These are phyloP conservation scores for Ceratothoa steindachneri DNA, from an alignment of 2,888 invertebrate species.

Conservation along the genomic window DNA sequence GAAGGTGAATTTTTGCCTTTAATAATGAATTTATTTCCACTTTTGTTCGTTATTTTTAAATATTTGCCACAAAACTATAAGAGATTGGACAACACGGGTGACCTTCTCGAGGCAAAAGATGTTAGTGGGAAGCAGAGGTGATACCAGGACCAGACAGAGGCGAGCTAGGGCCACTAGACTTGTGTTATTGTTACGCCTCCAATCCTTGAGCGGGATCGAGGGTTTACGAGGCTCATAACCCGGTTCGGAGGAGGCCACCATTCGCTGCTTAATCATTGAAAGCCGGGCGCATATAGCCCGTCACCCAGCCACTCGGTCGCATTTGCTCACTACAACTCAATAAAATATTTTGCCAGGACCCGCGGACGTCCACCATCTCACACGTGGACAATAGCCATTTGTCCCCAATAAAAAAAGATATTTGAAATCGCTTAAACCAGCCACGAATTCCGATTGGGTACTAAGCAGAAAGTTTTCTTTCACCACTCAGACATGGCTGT, in stretches of 20 bases:
- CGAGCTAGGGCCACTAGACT: conserved; percentile 25
- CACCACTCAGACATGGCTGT: neutral
- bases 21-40: conserved; percentile 4
- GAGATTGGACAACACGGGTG: conserved; percentile 19
- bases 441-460: neutral
- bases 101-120: conserved; percentile 40
- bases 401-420: neutral
- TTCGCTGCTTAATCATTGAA: conserved; percentile 48
- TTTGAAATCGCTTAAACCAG: neutral
- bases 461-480: neutral
- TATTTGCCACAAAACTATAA: conserved; percentile 8
- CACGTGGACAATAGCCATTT: conserved; percentile 7
- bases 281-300: conserved; percentile 43
- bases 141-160: conserved; percentile 11
- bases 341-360: conserved; percentile 46
- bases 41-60: neutral
- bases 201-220: conserved; percentile 47
- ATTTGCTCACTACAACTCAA: conserved; percentile 42
- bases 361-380: conserved; percentile 25
- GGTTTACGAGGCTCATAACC: conserved; percentile 48
- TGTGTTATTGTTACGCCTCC: conserved; percentile 48
- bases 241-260: conserved; percentile 44
- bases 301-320: conserved; percentile 45
- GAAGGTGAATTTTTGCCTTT: neutral
- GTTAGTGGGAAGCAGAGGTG: conserved; percentile 36